These are phyloP conservation scores for Ashinkailepas kermadecensis DNA, from an alignment of 2,888 invertebrate species.

Conservation along the genomic window DNA sequence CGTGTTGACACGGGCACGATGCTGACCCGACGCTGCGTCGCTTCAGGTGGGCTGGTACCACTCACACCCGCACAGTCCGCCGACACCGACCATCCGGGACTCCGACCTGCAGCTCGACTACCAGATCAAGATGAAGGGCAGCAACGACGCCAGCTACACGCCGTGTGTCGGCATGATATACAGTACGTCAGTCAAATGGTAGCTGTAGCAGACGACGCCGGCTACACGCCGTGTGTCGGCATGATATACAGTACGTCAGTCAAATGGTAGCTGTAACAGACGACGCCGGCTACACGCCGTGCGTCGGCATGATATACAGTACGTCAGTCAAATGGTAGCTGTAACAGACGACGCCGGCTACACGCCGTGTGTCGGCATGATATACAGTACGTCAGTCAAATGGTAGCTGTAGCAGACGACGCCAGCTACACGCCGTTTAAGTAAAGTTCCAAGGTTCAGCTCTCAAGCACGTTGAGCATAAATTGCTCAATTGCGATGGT, in stretches of 20 bases:
- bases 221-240: too few relatives aligned
- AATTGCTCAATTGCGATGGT: too few relatives aligned
- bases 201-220: too few relatives aligned
- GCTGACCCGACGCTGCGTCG: too few relatives aligned
- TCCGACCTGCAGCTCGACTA: conserved; percentile 90
- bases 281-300: too few relatives aligned
- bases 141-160: conserved; percentile 80
- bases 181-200: conserved; percentile 55
- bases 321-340: conserved; percentile 44
- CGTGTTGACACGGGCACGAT: too few relatives aligned
- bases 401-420: too few relatives aligned
- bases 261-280: too few relatives aligned
- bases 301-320: conserved; percentile 54
- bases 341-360: too few relatives aligned
- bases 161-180: conserved; percentile 88
- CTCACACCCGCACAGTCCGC: conserved; percentile 60
- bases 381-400: conserved; percentile 61
- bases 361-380: too few relatives aligned
- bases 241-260: conserved; percentile 61
- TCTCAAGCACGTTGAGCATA: too few relatives aligned
- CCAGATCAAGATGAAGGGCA: conserved; percentile 88
- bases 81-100: conserved; percentile 57
- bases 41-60: conserved; percentile 72
- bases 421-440: conserved; percentile 23
- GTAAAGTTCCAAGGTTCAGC: too few relatives aligned